Evolutionary conservation across 2,113 vertebrate species (phyloP).

Genomic region (Morone chrysops): DNA sequence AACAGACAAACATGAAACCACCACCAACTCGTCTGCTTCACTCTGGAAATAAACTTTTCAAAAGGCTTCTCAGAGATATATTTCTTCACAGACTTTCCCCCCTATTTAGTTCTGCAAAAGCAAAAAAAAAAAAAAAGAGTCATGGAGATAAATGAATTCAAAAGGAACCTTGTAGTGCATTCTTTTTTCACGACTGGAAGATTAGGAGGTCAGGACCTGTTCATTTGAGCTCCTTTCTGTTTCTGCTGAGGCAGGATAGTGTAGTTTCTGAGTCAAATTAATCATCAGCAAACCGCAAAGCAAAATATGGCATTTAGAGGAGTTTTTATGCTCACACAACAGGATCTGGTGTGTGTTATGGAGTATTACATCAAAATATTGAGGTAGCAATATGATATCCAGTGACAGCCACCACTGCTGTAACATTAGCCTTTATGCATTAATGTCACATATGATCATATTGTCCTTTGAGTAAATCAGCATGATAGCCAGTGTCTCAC

Average conservation of each 20-base stretch:
- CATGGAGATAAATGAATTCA: constrained; percentile 63
- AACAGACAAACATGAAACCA: constrained; percentile 11
- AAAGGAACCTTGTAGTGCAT: constrained; percentile 39
- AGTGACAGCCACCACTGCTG: neutral
- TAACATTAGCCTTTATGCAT: neutral
- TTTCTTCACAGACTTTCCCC: constrained; percentile 16
- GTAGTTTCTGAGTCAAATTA: constrained; percentile 61
- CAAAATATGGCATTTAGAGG: constrained; percentile 45
- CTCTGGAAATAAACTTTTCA: constrained; percentile 48
- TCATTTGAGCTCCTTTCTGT: constrained; percentile 58
- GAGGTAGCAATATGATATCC: constrained; percentile 23
- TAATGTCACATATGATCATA: constrained; percentile 19
- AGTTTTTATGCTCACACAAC: constrained; percentile 50
- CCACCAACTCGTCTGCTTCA: neutral
- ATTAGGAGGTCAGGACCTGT: constrained; percentile 65
- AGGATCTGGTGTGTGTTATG: constrained; percentile 18
- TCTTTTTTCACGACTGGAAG: constrained; percentile 48
- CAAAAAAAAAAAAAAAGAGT: constrained; percentile 42
- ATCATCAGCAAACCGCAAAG: constrained; percentile 58
- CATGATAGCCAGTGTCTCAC: neutral
- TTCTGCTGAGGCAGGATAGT: constrained; percentile 67
- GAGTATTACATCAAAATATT: constrained; percentile 25
- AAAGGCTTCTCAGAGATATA: constrained; percentile 13
- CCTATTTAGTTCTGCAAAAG: constrained; percentile 20
- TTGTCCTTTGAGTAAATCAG: constrained; percentile 17